A percentile compares a stretch with the other conserved stretches of the same genome.
phyloP scores from a whole-genome alignment of 2,797 vertebrate species.

The Coranthus polyacanthus region DNA sequence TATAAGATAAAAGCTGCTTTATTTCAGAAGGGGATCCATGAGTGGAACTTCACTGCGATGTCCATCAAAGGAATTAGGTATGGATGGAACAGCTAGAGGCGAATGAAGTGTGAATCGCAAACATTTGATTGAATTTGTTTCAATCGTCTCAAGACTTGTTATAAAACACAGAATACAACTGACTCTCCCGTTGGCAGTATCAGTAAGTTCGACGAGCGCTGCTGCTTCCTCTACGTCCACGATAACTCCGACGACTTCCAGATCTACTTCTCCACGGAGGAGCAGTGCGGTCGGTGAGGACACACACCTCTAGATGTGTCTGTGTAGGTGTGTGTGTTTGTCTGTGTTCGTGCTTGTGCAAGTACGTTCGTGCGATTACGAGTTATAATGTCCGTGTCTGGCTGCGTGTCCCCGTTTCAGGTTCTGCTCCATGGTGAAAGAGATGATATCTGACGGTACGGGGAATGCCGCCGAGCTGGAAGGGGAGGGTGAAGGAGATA shows the following conservation, averaged over 20 bases:
- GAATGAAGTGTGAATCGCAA: too few species aligned
- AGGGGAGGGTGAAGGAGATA: slow-evolving; percentile 91
- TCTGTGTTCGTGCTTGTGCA: slow-evolving; percentile 47
- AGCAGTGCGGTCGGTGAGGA: slow-evolving; percentile 93
- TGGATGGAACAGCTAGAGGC: not conserved
- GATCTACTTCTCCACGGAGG: slow-evolving; percentile 97
- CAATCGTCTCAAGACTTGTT: too few species aligned
- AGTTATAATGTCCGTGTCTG: not conserved
- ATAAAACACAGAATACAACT: not conserved
- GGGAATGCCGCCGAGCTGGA: slow-evolving; percentile 91
- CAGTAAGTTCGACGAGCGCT: slow-evolving; percentile 96
- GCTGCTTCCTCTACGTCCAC: slow-evolving; percentile 96
- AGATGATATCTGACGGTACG: slow-evolving; percentile 90
- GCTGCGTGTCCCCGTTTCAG: slow-evolving; percentile 71
- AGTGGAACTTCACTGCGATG: slow-evolving; percentile 95
- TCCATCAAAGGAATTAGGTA: slow-evolving; percentile 97
- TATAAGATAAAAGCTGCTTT: slow-evolving; percentile 7
- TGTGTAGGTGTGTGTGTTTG: slow-evolving; percentile 67
- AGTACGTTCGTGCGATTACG: not conserved
- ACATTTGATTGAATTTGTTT: too few species aligned
- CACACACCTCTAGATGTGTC: slow-evolving; percentile 68
- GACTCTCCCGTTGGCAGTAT: slow-evolving; percentile 81
- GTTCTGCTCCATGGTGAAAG: slow-evolving; percentile 95
- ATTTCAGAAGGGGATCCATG: slow-evolving; percentile 92
- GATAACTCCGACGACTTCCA: slow-evolving; percentile 98